Conservation (phyloP, 2,113 vertebrate species). For the Cinclus mexicanus region DNA sequence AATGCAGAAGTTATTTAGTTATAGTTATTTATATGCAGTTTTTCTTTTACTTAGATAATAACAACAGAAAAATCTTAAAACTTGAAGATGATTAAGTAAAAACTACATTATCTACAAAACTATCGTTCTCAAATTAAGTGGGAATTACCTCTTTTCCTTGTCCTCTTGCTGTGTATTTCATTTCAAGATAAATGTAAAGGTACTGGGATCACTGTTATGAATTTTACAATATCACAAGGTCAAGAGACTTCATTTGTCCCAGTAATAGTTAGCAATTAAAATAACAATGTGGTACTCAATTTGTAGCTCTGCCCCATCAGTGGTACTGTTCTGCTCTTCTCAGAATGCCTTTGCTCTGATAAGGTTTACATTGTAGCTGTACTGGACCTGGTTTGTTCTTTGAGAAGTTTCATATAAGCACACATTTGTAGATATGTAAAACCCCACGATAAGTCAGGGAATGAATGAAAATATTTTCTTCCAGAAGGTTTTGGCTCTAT, state of each 20-base stretch:
- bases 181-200: neutral
- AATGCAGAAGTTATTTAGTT: neutral
- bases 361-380: neutral
- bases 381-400: neutral
- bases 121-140: neutral
- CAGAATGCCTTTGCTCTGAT: neutral
- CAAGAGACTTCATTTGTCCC: neutral
- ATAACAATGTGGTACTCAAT: neutral
- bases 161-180: neutral
- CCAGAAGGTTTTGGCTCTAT: neutral
- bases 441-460: fast-evolving
- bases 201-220: neutral
- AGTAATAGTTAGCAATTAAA: neutral
- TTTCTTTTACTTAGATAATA: neutral
- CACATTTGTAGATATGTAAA: neutral
- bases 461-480: neutral
- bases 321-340: neutral
- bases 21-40: neutral
- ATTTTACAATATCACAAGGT: neutral
- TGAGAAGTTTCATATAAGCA: neutral
- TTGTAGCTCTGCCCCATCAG: neutral
- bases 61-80: neutral
- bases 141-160: neutral
- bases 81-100: neutral
- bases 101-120: neutral